phyloP scores from a whole-genome alignment of 2,113 vertebrate genomes.

The Parotia lawesii region DNA sequence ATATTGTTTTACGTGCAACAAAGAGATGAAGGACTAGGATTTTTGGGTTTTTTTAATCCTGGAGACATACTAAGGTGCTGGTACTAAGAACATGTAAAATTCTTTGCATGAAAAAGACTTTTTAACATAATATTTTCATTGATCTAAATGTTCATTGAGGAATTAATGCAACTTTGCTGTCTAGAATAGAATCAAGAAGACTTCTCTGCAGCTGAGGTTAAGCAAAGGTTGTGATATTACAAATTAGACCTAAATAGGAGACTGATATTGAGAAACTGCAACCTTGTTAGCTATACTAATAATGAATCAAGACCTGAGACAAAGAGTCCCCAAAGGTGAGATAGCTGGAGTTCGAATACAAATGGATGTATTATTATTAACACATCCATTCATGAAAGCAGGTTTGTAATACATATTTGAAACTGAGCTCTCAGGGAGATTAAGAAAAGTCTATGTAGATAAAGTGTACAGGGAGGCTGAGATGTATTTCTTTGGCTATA shows the following conservation, averaged over 20 bases:
- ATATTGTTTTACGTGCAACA: not conserved
- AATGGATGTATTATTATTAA: constrained; percentile 69
- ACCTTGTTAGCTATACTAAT: constrained; percentile 67
- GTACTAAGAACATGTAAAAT: not conserved
- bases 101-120: constrained; percentile 3
- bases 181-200: constrained; percentile 45
- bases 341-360: constrained; percentile 63
- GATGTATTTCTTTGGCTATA: not conserved
- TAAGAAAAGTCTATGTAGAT: not conserved
- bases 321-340: constrained; percentile 71
- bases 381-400: constrained; percentile 47
- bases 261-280: constrained; percentile 57
- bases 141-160: constrained; percentile 32
- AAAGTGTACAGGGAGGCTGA: not conserved
- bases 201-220: constrained; percentile 64
- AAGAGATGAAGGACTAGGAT: not conserved
- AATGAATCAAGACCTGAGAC: constrained; percentile 69
- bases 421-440: not conserved
- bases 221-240: constrained; percentile 69
- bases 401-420: constrained; percentile 40
- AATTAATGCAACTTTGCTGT: constrained; percentile 55
- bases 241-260: constrained; percentile 71
- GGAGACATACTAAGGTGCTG: not conserved
- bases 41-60: not conserved
- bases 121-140: constrained; percentile 27